A percentile compares a stretch with the other conserved stretches of the same genome.
These are phyloP conservation scores for Cyclargus thomasi DNA, from an alignment of 1,140 invertebrate species.

Conservation along the genomic window DNA sequence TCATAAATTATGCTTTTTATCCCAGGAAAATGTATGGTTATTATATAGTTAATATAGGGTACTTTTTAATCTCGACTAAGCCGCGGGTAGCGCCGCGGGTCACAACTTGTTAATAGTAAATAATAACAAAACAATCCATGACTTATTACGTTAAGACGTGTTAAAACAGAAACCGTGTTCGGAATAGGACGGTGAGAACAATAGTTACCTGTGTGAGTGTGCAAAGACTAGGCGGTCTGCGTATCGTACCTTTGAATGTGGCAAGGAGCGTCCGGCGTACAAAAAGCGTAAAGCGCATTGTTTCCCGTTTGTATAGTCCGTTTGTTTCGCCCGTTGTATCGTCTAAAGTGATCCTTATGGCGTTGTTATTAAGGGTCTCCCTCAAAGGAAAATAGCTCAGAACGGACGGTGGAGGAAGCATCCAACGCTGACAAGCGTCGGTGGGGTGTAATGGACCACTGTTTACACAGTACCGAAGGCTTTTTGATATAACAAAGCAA, in stretches of 20 bases:
- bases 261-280: conserved; percentile 42
- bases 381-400: too few species aligned
- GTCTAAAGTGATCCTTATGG: too few species aligned
- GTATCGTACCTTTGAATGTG: conserved; percentile 54
- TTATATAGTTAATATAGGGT: too few species aligned
- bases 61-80: too few species aligned
- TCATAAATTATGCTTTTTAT: too few species aligned
- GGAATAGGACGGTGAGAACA: conserved; percentile 30
- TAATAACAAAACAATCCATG: not conserved
- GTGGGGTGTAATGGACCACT: conserved; percentile 51
- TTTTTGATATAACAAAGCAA: conserved; percentile 28
- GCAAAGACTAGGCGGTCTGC: conserved; percentile 38
- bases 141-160: not conserved
- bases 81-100: too few species aligned
- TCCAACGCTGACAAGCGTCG: conserved; percentile 49
- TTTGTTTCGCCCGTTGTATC: too few species aligned
- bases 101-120: too few species aligned
- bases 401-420: conserved; percentile 39
- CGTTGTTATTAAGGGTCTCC: too few species aligned
- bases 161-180: conserved; percentile 25
- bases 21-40: too few species aligned
- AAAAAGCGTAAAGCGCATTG: conserved; percentile 63
- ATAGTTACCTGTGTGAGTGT: conserved; percentile 31
- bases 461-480: conserved; percentile 38
- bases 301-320: conserved; percentile 36